These are phyloP conservation scores for Plagodis pulveraria DNA, from an alignment of 2,888 invertebrate species.

Conservation along the genomic window DNA sequence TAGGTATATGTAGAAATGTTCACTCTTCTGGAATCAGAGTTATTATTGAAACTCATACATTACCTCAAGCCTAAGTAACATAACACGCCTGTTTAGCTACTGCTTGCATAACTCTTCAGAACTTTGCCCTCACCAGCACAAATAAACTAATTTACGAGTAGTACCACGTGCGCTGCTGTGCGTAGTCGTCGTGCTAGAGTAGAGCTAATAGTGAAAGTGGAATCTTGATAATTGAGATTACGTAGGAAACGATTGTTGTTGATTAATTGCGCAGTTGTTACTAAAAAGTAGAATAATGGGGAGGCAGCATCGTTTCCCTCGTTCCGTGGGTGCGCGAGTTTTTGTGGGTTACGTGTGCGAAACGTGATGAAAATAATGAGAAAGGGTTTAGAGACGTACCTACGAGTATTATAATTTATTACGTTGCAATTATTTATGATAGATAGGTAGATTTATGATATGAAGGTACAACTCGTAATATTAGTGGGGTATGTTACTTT, in stretches of 20 bases:
- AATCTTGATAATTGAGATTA: conserved; percentile 41
- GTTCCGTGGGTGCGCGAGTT: conserved; percentile 27
- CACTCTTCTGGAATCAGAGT: too few species aligned
- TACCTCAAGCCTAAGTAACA: too few species aligned
- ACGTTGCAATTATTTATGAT: not conserved
- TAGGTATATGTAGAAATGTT: too few species aligned
- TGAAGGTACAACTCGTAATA: too few species aligned
- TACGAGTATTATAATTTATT: not conserved
- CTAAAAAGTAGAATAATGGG: conserved; percentile 24
- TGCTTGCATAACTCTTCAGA: not conserved
- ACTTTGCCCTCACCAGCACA: conserved; percentile 3
- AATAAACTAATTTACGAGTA: not conserved
- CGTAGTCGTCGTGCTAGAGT: conserved; percentile 48
- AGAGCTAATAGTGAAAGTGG: conserved; percentile 61
- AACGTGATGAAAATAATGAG: not conserved
- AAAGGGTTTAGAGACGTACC: too few species aligned
- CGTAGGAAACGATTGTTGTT: conserved; percentile 44
- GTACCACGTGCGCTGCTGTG: conserved; percentile 30
- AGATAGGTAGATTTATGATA: too few species aligned
- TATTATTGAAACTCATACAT: too few species aligned
- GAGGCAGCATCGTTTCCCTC: conserved; percentile 28
- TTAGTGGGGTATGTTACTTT: too few species aligned
- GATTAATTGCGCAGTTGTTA: conserved; percentile 36
- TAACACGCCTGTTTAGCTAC: too few species aligned
- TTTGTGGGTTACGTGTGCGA: conserved; percentile 12